Evolutionary conservation across 2,797 vertebrate species (phyloP), one percentile per base, ranked within the genome.

Genomic region (Notoglanidium macrostoma): DNA sequence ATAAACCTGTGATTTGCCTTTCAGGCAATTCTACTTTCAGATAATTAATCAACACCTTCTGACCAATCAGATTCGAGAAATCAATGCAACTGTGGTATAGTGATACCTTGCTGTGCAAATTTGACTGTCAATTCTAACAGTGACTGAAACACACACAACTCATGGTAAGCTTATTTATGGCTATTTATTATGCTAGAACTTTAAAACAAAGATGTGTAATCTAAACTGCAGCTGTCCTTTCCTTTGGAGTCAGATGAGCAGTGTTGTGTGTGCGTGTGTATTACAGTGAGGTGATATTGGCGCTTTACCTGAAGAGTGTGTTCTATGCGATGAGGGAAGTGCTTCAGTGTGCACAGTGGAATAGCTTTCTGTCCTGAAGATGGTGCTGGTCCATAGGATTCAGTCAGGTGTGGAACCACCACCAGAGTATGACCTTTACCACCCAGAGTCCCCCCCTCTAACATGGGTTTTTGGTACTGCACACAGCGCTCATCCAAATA

Each of bases 231-330:
- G 19, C 40, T 23, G 8, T 32, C 29, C 19, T 79, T 35, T 21
- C n/a, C 19, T 32, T 1, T 54, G 23, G 15, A 40, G 35, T 44
- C 55, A 40, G 35, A 26, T n/a, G 21, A 19, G 1, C 77, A 40
- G 54, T 40, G 32, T 26, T 59, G 46, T 40, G 77, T 40, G 77
- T 44, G 10, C 11, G 26, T 63, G 55, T 44, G 21, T n/a, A 0
- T 81, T 63, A 63, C 78, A 26, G 9, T 87, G 40, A 63, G 0
- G 26, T 46, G 21, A 63, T 49, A 9, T 55, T 4, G 51, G 6
- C 32, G n/a, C 32, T 57, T 89, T 88, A 97, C 98, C 97, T 98
- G 97, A 65, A 98, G 90, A 0, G 97, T 97, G 92, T 99, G 97
- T 92, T 97, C 95, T 8, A 96, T 96, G 77, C 94, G 94, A 89